Conservation (phyloP, 1,140 invertebrate genomes). For the Wasmannia auropunctata region DNA sequence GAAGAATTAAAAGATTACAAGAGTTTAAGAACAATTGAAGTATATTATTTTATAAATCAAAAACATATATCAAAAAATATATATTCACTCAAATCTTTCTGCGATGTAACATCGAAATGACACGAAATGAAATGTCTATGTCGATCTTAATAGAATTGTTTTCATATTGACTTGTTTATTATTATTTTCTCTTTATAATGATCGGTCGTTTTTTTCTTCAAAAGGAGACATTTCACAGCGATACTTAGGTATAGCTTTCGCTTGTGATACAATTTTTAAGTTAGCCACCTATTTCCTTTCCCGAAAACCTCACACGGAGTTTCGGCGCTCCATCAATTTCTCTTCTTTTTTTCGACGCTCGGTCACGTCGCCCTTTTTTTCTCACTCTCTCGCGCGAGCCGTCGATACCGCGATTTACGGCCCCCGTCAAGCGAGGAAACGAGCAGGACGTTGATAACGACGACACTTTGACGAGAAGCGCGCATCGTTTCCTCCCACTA, state of each 20-base stretch:
- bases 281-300: background rate
- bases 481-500: constrained; percentile 44
- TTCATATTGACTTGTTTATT: background rate
- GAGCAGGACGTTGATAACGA: constrained; percentile 74
- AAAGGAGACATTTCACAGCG: background rate
- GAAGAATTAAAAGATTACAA: background rate
- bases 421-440: constrained; percentile 68
- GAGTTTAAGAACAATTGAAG: background rate
- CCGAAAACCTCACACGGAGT: background rate
- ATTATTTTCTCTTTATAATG: background rate
- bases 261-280: background rate
- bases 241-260: background rate
- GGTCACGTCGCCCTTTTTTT: constrained; percentile 18
- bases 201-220: background rate
- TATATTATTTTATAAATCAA: background rate
- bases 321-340: constrained; percentile 39
- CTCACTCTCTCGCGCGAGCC: background rate
- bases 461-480: constrained; percentile 68
- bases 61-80: background rate
- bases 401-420: constrained; percentile 72
- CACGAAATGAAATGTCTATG: background rate
- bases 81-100: background rate
- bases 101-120: background rate
- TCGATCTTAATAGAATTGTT: background rate
- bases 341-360: constrained; percentile 40